Base-by-base conservation (phyloP, 2,888 invertebrate genomes). In the Tetragnatha montana region DNA sequence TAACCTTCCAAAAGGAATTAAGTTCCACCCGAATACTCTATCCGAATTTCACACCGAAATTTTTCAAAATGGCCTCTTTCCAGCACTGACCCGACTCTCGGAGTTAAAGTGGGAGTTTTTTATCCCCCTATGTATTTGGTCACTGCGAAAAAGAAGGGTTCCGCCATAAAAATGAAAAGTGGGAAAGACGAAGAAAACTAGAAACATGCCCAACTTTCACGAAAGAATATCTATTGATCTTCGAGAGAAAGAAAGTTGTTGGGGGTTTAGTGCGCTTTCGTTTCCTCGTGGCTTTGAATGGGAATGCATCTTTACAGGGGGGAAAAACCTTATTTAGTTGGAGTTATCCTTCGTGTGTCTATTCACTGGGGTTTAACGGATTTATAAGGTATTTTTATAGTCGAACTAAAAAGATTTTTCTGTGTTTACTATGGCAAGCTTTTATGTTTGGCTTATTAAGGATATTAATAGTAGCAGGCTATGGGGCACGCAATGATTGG, bases 221-320 rank as follows among this genome's bases (percentile, higher is more conserved):
- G 10, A 70, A 76, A 21, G 84, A 76, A 84, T 84, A 69, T 76
- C 47, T 84, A 84, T 84, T 76, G 84, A 84, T 84, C 81, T 70
- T 21, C 6, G 49, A 7, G 10, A 69, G 69, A 76, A 60, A 21
- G 84, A 84, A 84, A 84, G 84, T 76, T 69, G 84, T 50, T 75
- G 76, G 69, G 47, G 78, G 78, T 85, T 85, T 85, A 79, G 51
- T 85, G 70, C 51, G 85, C 71, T 85, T 85, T 78, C n/a, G 50
- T 50, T 85, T 71, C 78, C 47, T 79, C 78, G 50, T 51, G 50
- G 71, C 73, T 71, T 60, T 79, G 79, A 78, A 79, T 78, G 51
- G 78, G 12, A 85, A 71, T 70, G 78, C 79, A 50, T 51, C 71
- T 73, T 79, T 71, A n/a, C 35, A 70, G 51, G 35, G 50, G 49